These are phyloP conservation scores for Heliconius melpomene DNA, from an alignment of 1,140 invertebrate genomes.

Conservation along the genomic window DNA sequence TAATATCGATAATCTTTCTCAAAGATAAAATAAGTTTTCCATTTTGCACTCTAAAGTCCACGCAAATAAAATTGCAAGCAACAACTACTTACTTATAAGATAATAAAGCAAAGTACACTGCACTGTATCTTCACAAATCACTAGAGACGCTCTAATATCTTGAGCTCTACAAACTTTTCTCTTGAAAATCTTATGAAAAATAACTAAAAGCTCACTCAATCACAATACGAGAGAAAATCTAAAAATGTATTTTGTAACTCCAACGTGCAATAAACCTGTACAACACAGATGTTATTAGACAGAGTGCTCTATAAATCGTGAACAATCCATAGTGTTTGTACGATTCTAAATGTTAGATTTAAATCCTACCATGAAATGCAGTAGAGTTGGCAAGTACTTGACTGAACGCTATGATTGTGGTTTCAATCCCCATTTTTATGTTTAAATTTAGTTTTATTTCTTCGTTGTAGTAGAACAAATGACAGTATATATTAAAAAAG, in stretches of 20 bases:
- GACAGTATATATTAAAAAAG: too few relatives aligned
- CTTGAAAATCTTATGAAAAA: constrained; percentile 16
- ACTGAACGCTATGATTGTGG: neutral
- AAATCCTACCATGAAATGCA: neutral
- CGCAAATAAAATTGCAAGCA: too few relatives aligned
- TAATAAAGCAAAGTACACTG: neutral
- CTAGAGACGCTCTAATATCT: neutral
- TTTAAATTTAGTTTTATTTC: too few relatives aligned
- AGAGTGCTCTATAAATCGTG: constrained; percentile 10
- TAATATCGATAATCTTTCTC: too few relatives aligned
- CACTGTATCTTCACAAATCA: neutral
- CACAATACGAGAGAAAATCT: constrained; percentile 1
- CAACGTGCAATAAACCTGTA: constrained; percentile 23
- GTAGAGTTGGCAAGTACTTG: too few relatives aligned
- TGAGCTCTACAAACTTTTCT: neutral
- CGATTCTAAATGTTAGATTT: neutral
- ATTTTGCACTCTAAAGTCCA: too few relatives aligned
- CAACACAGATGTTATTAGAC: constrained; percentile 21
- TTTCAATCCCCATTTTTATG: neutral
- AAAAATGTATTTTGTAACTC: constrained; percentile 28
- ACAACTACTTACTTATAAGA: neutral
- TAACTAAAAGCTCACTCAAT: constrained; percentile 16
- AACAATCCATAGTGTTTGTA: constrained; percentile 4
- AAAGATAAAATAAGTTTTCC: neutral
- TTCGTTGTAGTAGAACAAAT: too few relatives aligned